Base-by-base conservation (phyloP, 1,140 invertebrate species). In the Sarcophaga peregrina region DNA sequence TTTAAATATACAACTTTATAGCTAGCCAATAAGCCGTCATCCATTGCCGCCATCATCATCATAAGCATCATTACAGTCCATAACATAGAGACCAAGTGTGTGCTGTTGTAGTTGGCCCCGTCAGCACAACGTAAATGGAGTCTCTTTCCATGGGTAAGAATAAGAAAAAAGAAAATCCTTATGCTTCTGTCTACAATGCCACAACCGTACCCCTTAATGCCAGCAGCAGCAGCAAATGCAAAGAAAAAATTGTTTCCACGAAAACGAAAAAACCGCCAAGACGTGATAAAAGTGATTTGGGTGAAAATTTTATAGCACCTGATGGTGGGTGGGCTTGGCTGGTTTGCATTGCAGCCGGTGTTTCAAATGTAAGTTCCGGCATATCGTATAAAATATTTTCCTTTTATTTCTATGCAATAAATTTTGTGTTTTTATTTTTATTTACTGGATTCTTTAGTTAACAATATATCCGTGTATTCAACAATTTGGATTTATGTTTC, bases 401-500 rank as follows among this genome's bases (percentile, higher is more conserved):
- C 15, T 78, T 83, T 37, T 17, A 74, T 54, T 37, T 76, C 47
- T 48, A 62, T 25, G 15, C 45, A 50, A 17, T 25, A n/a, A n/a
- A n/a, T 17, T 52, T 48, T 8, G 15, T 76, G 11, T 62, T 37
- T 54, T 20, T 46, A 9, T 78, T 82, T 20, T 82, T 58, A 62
- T n/a, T 20, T 83, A n/a, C 5, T 17, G 11, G 45, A 15, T 15
- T 6, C 85, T 80, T 15, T 86, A 95, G 94, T 89, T 94, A 5
- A 93, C 92, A 80, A 90, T 92, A 8, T 91, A 94, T 84, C 92
- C 93, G 7, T 91, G 94, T 80, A 87, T 94, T 54, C 94, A 94
- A 87, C 93, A 93, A 83, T 95, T 95, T 83, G 94, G 94, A 2
- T 90, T 95, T 45, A 88, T 95, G 58, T 95, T 94, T 86, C 92